Base-by-base conservation (phyloP, 2,113 vertebrate species). In the Phycodurus eques region DNA sequence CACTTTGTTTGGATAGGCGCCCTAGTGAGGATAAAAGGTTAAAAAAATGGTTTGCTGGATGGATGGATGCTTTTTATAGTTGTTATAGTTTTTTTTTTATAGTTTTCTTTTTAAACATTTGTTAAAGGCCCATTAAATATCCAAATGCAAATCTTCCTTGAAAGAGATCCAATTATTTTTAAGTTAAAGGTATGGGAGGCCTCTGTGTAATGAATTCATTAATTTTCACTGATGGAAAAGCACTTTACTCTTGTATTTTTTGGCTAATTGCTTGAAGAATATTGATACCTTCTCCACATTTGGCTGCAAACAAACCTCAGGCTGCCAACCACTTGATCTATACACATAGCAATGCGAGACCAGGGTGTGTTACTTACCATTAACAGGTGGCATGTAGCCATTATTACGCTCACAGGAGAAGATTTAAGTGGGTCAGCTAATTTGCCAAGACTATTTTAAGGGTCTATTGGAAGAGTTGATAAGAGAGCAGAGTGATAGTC, bases 251-350 rank as follows among this genome's bases (percentile, higher is more conserved):
- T 43, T 22, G 12, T 46, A 39, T 71, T 69, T 42, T 68, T 72
- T 17, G 14, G 61, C 20, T 78, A 42, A 78, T 57, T 79, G 64
- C 56, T 57, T 17, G 15, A 9, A 75, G 43, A 67, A 75, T 71
- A 49, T 70, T 76, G 56, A 20, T 11, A 70, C 31, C 35, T 78
- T 22, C n/a, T 56, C 53, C 43, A 64, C 20, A 51, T 65, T 66
- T 35, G 57, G 66, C 4, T 80, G 72, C 0, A 17, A 64, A 63
- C 72, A 75, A 20, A 9, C 10, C 62, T 70, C 49, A 22, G 35
- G 54, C 27, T 60, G 73, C 56, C 70, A 78, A 71, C 33, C 47
- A 62, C 77, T 71, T 71, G 51, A 68, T 85, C 65, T 63, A n/a
- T 49, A 49, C 59, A 72, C 49, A 63, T 12, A 70, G 53, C 61